Evolutionary conservation across 2,113 vertebrate species (phyloP), one percentile per base, ranked within the genome.

Genomic region (Oncorhynchus gorbuscha): DNA sequence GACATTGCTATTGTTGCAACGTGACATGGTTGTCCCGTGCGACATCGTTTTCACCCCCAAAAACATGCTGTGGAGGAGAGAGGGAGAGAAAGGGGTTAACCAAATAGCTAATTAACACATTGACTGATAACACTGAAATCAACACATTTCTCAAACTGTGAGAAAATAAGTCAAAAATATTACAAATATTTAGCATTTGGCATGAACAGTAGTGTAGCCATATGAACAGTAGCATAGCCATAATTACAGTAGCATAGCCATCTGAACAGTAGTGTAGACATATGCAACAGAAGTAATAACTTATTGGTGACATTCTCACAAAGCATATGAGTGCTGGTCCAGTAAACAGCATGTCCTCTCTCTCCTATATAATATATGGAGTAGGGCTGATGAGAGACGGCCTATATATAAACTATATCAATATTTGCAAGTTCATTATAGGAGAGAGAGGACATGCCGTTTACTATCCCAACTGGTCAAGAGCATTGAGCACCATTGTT

Each of bases 1-100:
- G 95, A 94, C 94, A 95, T 94, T 76, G 91, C 94, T 77, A 90
- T 95, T 91, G 93, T 94, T 92, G 91, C 87, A 91, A 94, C 89
- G 90, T 82, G 88, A 92, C 92, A 91, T 88, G 91, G 86, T 89
- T 86, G 77, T 89, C 91, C 89, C 89, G 92, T 90, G 93, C 91
- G 91, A 89, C 89, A 79, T 64, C 70, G 84, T 71, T 83, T 80
- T 87, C 90, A 84, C 91, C 85, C 88, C 81, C 70, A 83, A 55
- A 78, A 74, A 82, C 83, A 87, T 72, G 87, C 79, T 92, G 89
- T 84, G 75, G 88, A 87, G 65, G 80, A 26, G 14, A 73, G 39
- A 62, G 76, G 88, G 69, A 87, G 69, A 28, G 24, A 66, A 24
- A 72, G 61, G 16, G 35, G n/a, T 69, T 35, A 35, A 7, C 32